Percentiles rank a stretch among this genome's conserved stretches.
Evolutionary conservation across 2,797 vertebrate species (phyloP).

Genomic region (Coregonus ussuriensis): DNA sequence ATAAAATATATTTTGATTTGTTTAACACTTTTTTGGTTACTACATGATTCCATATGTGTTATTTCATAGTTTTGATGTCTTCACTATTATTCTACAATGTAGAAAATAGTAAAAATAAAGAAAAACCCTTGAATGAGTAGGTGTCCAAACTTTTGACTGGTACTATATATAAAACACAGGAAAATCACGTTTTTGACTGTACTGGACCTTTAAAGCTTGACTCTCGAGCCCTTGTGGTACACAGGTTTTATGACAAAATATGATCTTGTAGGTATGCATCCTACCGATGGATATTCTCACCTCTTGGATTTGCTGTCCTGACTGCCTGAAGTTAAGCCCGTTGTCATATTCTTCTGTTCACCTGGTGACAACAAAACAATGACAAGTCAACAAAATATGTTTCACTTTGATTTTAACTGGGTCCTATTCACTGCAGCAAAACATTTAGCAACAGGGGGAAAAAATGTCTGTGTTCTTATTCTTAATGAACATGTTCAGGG

Average conservation of each 20-base stretch:
- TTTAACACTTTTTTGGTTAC: too few relatives aligned
- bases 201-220: neutral
- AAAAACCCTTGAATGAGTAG: too few relatives aligned
- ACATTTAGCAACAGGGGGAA: neutral
- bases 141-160: too few relatives aligned
- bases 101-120: too few relatives aligned
- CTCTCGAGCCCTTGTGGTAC: neutral
- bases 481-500: neutral
- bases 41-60: too few relatives aligned
- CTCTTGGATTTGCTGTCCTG: conserved; percentile 59
- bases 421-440: neutral
- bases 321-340: conserved; percentile 36
- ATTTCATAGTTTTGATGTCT: too few relatives aligned
- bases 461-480: neutral
- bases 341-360: conserved; percentile 43
- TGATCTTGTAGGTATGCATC: neutral
- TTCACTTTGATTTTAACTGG: neutral
- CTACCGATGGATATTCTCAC: conserved; percentile 39
- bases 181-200: too few relatives aligned
- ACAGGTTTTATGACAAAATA: neutral
- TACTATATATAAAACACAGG: too few relatives aligned
- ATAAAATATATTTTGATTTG: too few relatives aligned
- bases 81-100: too few relatives aligned
- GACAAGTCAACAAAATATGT: neutral
- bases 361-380: conserved; percentile 39